These are phyloP conservation scores for Sipha flava DNA, from an alignment of 1,140 invertebrate genomes.

Conservation along the genomic window DNA sequence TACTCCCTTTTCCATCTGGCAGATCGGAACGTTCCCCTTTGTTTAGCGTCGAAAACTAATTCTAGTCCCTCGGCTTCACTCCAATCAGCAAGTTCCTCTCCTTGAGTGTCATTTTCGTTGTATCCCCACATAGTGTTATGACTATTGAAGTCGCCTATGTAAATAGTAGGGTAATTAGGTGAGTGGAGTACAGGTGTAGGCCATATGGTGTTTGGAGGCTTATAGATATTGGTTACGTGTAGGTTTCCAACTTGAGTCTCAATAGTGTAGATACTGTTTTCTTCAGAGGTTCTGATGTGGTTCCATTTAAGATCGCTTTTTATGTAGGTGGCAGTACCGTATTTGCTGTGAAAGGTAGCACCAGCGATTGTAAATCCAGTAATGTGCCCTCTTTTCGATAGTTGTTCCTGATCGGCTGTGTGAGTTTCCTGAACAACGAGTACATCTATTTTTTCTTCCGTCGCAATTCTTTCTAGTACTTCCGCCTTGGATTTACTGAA, in stretches of 20 bases:
- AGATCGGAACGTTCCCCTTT: slow-evolving; percentile 28
- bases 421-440: slow-evolving; percentile 17
- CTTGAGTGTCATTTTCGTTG: slow-evolving; percentile 9
- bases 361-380: not conserved
- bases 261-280: slow-evolving; percentile 13
- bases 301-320: slow-evolving; percentile 35
- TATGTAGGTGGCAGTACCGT: not conserved
- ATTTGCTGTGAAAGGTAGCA: not conserved
- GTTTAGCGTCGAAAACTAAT: slow-evolving; percentile 38
- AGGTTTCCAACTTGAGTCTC: not conserved
- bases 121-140: slow-evolving; percentile 24
- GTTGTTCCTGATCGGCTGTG: not conserved
- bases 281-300: slow-evolving; percentile 39
- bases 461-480: not conserved
- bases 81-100: slow-evolving; percentile 21
- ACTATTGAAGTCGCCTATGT: slow-evolving; percentile 32
- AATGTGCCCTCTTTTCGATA: not conserved
- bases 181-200: not conserved
- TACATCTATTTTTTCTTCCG: slow-evolving; percentile 1
- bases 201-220: slow-evolving; percentile 11
- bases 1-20: slow-evolving; percentile 17
- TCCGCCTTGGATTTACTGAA: not conserved
- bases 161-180: slow-evolving; percentile 19
- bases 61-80: slow-evolving; percentile 32
- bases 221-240: slow-evolving; percentile 28